phyloP scores from a whole-genome alignment of 2,888 invertebrate species.

The Blastobasis adustella region DNA sequence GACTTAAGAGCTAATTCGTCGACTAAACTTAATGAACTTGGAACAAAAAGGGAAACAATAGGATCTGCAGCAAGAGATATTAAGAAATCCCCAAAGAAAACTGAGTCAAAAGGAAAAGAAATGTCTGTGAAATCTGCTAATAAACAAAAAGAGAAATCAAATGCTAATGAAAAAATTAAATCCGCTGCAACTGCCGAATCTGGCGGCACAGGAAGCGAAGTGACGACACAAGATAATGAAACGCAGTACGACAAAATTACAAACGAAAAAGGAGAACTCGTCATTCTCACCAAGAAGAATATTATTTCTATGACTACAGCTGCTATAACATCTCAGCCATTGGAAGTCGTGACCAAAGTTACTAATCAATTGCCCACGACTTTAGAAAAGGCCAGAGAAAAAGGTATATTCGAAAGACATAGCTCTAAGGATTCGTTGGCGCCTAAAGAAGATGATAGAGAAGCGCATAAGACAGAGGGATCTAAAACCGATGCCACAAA shows the following conservation, averaged over 20 bases:
- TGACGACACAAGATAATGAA: conserved; percentile 56
- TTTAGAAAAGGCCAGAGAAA: conserved; percentile 68
- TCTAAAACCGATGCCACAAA: neutral
- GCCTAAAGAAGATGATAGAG: conserved; percentile 40
- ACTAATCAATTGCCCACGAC: conserved; percentile 68
- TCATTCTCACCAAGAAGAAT: conserved; percentile 64
- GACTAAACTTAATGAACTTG: conserved; percentile 45
- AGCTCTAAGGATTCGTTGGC: conserved; percentile 63
- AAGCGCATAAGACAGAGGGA: conserved; percentile 15
- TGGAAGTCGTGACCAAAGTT: conserved; percentile 71
- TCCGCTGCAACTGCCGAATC: conserved; percentile 31
- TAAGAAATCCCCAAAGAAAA: conserved; percentile 10
- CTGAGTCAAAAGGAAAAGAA: conserved; percentile 8
- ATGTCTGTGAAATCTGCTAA: conserved; percentile 1
- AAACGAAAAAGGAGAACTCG: conserved; percentile 56
- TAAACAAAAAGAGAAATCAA: conserved; percentile 21
- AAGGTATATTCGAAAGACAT: conserved; percentile 59
- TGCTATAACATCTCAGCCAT: conserved; percentile 72
- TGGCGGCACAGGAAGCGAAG: conserved; percentile 41
- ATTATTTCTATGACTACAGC: conserved; percentile 76
- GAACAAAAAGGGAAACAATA: conserved; percentile 29
- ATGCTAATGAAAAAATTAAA: conserved; percentile 16
- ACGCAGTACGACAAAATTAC: conserved; percentile 64
- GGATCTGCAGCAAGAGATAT: neutral
- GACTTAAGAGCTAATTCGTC: conserved; percentile 46